phyloP scores from a whole-genome alignment of 2,113 vertebrate genomes.

The Theristicus caerulescens region DNA sequence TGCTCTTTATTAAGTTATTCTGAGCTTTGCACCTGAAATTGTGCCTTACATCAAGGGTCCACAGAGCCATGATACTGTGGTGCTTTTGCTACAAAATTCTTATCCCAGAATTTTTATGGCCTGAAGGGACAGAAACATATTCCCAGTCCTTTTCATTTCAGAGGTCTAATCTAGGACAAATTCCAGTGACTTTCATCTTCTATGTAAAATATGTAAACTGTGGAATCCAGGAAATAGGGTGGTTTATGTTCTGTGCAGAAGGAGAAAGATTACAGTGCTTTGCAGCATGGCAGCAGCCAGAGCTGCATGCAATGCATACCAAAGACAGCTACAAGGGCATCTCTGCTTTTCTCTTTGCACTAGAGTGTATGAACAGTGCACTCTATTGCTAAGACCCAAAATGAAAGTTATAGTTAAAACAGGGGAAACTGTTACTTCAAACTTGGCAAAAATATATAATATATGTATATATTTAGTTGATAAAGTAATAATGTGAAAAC shows the following conservation, averaged over 20 bases:
- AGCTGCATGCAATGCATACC: not conserved
- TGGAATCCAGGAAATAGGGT: not conserved
- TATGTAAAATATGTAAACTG: not conserved
- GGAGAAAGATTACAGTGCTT: not conserved
- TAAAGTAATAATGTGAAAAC: not conserved
- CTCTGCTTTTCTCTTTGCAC: not conserved
- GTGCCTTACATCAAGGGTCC: not conserved
- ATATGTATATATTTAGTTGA: not conserved
- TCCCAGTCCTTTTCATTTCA: not conserved
- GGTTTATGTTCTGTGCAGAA: not conserved
- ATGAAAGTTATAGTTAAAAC: not conserved
- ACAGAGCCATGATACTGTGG: not conserved
- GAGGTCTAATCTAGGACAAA: not conserved
- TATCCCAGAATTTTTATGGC: not conserved
- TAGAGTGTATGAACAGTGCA: not conserved
- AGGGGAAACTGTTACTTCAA: not conserved
- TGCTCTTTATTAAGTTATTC: not conserved
- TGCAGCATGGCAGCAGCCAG: not conserved
- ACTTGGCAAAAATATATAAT: not conserved
- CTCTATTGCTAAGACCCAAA: not conserved
- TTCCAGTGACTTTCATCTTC: slow-evolving; percentile 2
- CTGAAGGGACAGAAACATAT: not conserved
- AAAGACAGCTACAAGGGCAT: not conserved
- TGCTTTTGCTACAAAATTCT: not conserved
- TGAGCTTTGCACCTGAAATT: not conserved